Base-by-base conservation (phyloP, 2,888 invertebrate species). In the Fragum fragum region DNA sequence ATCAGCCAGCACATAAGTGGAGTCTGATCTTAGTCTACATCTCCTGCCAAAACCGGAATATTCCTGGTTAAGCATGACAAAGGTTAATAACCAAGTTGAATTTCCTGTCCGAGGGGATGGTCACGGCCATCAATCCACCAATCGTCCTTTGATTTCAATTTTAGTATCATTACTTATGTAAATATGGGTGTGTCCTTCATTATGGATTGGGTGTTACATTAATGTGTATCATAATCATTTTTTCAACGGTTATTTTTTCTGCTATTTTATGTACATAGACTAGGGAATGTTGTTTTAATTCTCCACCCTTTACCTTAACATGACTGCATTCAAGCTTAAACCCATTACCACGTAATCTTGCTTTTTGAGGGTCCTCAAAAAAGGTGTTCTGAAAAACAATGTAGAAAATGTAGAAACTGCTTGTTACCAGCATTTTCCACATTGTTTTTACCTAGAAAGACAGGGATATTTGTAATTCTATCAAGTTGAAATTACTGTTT, bases 191-290 rank as follows among this genome's bases (percentile, higher is more conserved):
- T 61, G 61, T 61, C 26, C 29, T 61, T n/a, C n/a, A 32, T 61
- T 16, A 28, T 32, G 61, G 61, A 32, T 29, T 61, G 26, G 61
- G 29, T 61, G 61, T 61, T 32, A 32, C 28, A 61, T 29, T 61
- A 32, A 28, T 61, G 61, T 61, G 29, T 32, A 61, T 28, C 28
- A 61, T 32, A 29, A 61, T 47, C 61, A 61, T 32, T 61, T 61
- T 61, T 61, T 61, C 28, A 18, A 61, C 16, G 61, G 16, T 61
- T 61, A 61, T 61, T 61, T 29, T 57, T 57, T 57, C 53, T 59
- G 61, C 32, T 14, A 61, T 66, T 66, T 42, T 66, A 76, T 81
- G 81, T 81, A 76, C n/a, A 81, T 76, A 76, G 70, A 63, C 36
- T 70, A 76, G 73, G 80, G 81, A 81, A 28, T 81, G 81, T 81